Conservation (phyloP, 92 coral and sea anemone genomes). For the Palythoa heliodiscus region DNA sequence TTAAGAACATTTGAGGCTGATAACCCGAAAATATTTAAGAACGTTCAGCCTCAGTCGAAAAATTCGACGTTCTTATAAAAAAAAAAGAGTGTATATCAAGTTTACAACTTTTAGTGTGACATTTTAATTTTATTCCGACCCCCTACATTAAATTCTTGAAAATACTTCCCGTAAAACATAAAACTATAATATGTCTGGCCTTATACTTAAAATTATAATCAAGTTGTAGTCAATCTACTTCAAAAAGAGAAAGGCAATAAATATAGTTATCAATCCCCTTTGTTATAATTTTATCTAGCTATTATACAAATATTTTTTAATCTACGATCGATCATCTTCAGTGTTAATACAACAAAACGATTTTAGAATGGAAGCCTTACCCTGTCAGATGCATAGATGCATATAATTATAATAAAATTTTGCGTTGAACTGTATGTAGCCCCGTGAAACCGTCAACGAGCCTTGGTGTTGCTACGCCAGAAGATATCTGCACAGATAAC, state of each 20-base stretch:
- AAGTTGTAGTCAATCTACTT: slow-evolving; percentile 12
- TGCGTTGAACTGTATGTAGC: neutral
- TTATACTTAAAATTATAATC: slow-evolving; percentile 6
- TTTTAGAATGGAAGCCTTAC: neutral
- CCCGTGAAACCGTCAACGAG: neutral
- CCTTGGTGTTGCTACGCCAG: slow-evolving; percentile 1
- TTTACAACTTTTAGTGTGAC: slow-evolving; percentile 15
- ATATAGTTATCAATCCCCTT: slow-evolving; percentile 15
- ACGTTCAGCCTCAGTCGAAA: too few relatives aligned
- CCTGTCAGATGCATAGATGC: neutral
- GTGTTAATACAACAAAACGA: neutral
- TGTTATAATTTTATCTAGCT: slow-evolving; percentile 3
- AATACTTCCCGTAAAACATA: slow-evolving; percentile 12
- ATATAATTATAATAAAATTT: too few relatives aligned
- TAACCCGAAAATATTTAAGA: too few relatives aligned
- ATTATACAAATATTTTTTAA: slow-evolving; percentile 1
- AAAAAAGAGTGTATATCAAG: slow-evolving; percentile 2
- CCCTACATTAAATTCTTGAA: slow-evolving; percentile 6
- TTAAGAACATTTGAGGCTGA: too few relatives aligned
- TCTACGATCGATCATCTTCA: slow-evolving; percentile 4
- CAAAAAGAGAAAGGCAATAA: slow-evolving; percentile 7
- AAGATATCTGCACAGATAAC: neutral
- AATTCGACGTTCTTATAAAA: too few relatives aligned
- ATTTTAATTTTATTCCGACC: slow-evolving; percentile 8
- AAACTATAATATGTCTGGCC: slow-evolving; percentile 1